Percentiles rank a stretch among this genome's conserved stretches.
Evolutionary conservation across 1,140 invertebrate genomes (phyloP).

Genomic region (Aphaenogaster rudis): DNA sequence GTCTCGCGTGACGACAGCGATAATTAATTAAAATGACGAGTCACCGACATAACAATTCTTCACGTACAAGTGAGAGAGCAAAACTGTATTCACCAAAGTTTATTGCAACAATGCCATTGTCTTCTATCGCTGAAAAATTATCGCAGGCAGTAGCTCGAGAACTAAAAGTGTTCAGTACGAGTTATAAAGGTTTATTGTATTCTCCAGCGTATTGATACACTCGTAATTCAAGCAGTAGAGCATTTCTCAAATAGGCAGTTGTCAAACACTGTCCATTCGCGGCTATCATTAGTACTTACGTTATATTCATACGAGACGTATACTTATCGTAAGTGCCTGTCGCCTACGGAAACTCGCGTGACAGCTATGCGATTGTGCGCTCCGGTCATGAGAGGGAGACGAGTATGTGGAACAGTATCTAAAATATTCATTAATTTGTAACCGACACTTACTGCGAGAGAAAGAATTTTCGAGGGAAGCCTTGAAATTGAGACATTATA

Average conservation of each 20-base stretch:
- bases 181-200: neutral
- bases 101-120: neutral
- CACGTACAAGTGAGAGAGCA: neutral
- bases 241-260: neutral
- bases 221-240: neutral
- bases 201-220: neutral
- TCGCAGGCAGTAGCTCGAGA: neutral
- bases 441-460: neutral
- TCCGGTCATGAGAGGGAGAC: neutral
- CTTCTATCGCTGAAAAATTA: neutral
- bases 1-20: neutral
- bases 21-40: neutral
- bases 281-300: neutral
- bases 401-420: too few species aligned
- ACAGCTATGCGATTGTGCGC: neutral
- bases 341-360: neutral
- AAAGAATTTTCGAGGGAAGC: neutral
- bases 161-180: neutral
- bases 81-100: neutral
- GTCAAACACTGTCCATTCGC: neutral
- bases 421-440: conserved; percentile 18
- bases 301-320: neutral
- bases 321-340: conserved; percentile 1
- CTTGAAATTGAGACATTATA: neutral
- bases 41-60: neutral